Evolutionary conservation across 2,797 vertebrate species (phyloP).

Genomic region (Lerista edwardsae): DNA sequence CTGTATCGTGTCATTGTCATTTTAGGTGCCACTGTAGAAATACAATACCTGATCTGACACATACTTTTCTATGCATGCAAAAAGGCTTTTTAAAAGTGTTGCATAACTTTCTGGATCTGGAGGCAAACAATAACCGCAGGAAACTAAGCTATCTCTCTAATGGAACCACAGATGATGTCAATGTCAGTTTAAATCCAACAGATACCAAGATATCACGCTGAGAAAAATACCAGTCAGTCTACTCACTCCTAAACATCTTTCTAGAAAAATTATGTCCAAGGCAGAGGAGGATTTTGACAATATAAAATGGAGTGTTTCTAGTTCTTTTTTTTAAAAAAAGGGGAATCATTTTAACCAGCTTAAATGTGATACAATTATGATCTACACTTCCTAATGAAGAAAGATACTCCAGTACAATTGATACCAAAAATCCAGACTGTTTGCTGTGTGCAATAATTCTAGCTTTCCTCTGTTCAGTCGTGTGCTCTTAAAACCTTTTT

Average conservation of each 20-base stretch:
- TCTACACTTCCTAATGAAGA: neutral
- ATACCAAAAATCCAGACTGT: too few species aligned
- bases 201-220: conserved; percentile 3
- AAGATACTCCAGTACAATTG: neutral
- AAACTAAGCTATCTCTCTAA: neutral
- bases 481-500: too few species aligned
- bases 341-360: neutral
- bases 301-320: neutral
- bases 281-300: neutral
- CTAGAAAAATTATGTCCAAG: neutral
- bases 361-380: neutral
- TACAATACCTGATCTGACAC: too few species aligned
- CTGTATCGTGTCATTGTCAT: too few species aligned
- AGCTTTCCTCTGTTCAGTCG: too few species aligned
- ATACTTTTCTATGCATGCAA: neutral
- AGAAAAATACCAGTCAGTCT: conserved; percentile 7
- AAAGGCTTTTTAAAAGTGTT: neutral
- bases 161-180: conserved; percentile 8
- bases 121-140: neutral
- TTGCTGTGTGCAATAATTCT: neutral
- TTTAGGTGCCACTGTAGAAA: too few species aligned
- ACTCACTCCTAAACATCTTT: neutral
- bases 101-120: neutral
- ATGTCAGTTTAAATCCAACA: neutral
- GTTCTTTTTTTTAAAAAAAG: neutral